These are phyloP conservation scores for Drosophila falleni DNA, from an alignment of 2,888 invertebrate species.

Conservation along the genomic window DNA sequence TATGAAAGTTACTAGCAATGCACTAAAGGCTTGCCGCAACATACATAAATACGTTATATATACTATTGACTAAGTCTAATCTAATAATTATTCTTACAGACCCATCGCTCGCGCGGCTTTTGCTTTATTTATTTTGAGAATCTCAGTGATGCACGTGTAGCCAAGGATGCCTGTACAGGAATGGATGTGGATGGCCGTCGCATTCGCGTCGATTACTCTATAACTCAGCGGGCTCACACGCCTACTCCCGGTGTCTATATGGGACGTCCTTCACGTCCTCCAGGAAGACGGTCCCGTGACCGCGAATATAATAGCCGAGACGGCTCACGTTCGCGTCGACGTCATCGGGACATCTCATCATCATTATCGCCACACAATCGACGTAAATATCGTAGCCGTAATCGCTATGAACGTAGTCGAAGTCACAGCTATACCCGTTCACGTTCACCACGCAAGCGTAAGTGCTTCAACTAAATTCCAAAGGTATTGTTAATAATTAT, in stretches of 20 bases:
- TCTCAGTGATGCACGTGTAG: conserved; percentile 94
- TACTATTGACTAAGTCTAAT: not conserved
- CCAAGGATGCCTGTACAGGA: conserved; percentile 97
- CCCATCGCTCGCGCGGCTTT: conserved; percentile 97
- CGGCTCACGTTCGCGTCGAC: conserved; percentile 56
- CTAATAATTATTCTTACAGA: conserved; percentile 87
- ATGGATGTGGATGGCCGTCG: conserved; percentile 97
- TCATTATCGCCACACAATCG: conserved; percentile 40
- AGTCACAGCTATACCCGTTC: conserved; percentile 81
- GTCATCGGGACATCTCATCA: conserved; percentile 36
- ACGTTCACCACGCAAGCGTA: conserved; percentile 70
- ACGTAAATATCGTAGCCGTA: conserved; percentile 41
- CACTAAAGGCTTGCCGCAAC: conserved; percentile 84
- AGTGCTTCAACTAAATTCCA: conserved; percentile 1
- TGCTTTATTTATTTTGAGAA: conserved; percentile 97
- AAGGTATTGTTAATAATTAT: not conserved
- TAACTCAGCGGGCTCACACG: conserved; percentile 97
- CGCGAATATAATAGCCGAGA: conserved; percentile 34
- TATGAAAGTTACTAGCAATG: conserved; percentile 45
- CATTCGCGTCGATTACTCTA: conserved; percentile 97
- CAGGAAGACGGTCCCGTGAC: conserved; percentile 38
- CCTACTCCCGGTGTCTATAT: conserved; percentile 99
- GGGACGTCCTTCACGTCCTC: conserved; percentile 92
- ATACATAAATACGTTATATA: conserved; percentile 26
- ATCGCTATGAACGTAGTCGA: conserved; percentile 74